Conservation (phyloP, 2,113 vertebrate genomes). For the Austrofundulus limnaeus region DNA sequence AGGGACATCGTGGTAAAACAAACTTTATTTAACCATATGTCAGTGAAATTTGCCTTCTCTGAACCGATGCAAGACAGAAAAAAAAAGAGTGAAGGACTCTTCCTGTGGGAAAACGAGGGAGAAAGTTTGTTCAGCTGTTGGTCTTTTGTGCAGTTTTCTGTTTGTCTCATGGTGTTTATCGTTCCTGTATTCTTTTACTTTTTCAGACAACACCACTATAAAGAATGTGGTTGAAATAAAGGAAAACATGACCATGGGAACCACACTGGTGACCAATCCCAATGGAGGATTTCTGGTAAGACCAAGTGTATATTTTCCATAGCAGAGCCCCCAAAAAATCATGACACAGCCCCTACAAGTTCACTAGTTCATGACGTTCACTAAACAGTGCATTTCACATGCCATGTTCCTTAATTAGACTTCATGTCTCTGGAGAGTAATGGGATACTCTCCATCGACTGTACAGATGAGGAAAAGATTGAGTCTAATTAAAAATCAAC, state of each 20-base stretch:
- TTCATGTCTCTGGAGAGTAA: constrained; percentile 43
- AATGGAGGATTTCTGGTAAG: constrained; percentile 96
- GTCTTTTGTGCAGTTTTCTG: constrained; percentile 34
- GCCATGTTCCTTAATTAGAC: constrained; percentile 25
- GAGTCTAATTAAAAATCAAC: neutral
- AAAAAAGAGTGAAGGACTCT: constrained; percentile 20
- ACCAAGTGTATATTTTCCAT: constrained; percentile 36
- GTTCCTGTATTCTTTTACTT: constrained; percentile 47
- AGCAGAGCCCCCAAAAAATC: constrained; percentile 18
- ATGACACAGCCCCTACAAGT: constrained; percentile 8
- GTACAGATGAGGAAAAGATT: constrained; percentile 16
- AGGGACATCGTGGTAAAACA: constrained; percentile 3
- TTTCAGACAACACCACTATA: constrained; percentile 84
- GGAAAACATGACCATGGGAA: constrained; percentile 98
- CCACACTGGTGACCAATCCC: constrained; percentile 92
- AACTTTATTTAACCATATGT: constrained; percentile 38
- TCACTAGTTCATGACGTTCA: neutral
- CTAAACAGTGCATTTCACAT: constrained; percentile 20
- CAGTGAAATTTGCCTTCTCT: constrained; percentile 18
- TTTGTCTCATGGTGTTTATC: constrained; percentile 69
- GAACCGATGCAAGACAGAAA: constrained; percentile 7
- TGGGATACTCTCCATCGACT: constrained; percentile 41
- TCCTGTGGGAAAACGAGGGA: constrained; percentile 65
- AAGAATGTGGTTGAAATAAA: constrained; percentile 91
- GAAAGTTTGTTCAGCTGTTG: constrained; percentile 67